These are phyloP conservation scores for Setipinna tenuifilis DNA, from an alignment of 2,797 vertebrate genomes.

Conservation along the genomic window DNA sequence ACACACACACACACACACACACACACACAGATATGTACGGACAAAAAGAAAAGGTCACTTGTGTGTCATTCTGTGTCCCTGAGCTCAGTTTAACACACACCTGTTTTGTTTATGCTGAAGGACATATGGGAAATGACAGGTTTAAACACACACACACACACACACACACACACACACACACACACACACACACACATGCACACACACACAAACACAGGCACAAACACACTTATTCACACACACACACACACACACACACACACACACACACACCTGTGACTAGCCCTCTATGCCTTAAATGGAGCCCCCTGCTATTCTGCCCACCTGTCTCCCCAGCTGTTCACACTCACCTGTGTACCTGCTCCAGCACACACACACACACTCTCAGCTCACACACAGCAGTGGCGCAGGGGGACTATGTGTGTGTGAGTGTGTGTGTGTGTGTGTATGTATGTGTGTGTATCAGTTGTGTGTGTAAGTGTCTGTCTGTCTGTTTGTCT, in stretches of 20 bases:
- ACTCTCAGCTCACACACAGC: not conserved
- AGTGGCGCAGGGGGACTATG: too few species aligned
- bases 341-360: too few species aligned
- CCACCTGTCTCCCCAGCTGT: not conserved
- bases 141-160: slow-evolving; percentile 59
- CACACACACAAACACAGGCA: not conserved
- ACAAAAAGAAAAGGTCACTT: not conserved
- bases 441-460: not conserved
- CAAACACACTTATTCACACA: not conserved
- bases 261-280: not conserved
- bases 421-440: too few species aligned
- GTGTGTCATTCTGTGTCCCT: not conserved
- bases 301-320: not conserved
- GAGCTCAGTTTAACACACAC: not conserved
- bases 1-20: slow-evolving; percentile 11
- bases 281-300: not conserved
- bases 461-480: slow-evolving; percentile 23
- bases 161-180: slow-evolving; percentile 1
- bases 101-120: slow-evolving; percentile 24
- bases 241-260: not conserved
- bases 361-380: not conserved
- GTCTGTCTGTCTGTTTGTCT: not conserved
- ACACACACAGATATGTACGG: not conserved
- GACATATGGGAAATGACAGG: slow-evolving; percentile 59
- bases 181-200: slow-evolving; percentile 26